phyloP scores from a whole-genome alignment of 2,797 vertebrate genomes.

The Bradypodion pumilum region DNA sequence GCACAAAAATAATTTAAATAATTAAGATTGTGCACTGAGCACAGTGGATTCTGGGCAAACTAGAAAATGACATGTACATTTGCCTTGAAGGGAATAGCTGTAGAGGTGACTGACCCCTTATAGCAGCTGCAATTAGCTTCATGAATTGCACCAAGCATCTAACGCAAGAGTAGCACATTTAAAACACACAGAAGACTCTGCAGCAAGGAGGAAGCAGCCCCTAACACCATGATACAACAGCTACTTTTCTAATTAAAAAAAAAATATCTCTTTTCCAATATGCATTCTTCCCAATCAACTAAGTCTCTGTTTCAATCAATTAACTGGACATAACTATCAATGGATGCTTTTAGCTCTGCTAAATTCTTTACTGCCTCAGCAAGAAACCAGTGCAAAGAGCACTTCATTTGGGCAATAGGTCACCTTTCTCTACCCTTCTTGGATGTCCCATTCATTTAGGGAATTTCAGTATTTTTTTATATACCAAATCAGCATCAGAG shows the following conservation, averaged over 20 bases:
- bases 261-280: neutral
- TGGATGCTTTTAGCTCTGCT: neutral
- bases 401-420: neutral
- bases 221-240: neutral
- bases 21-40: neutral
- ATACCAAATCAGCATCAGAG: too few species aligned
- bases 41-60: neutral
- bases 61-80: neutral
- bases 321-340: neutral
- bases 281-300: neutral
- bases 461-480: neutral
- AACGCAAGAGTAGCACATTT: neutral
- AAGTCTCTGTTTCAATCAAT: neutral
- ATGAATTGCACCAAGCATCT: neutral
- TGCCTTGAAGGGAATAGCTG: neutral
- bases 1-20: neutral
- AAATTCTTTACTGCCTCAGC: slow-evolving; percentile 5
- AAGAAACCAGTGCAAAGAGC: neutral
- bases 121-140: neutral
- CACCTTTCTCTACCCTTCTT: neutral
- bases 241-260: neutral
- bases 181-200: neutral
- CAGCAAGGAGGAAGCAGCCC: too few species aligned
- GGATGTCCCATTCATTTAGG: neutral
- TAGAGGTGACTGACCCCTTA: too few species aligned